Conservation (phyloP, 2,888 invertebrate genomes). For the Aplocera efformata region DNA sequence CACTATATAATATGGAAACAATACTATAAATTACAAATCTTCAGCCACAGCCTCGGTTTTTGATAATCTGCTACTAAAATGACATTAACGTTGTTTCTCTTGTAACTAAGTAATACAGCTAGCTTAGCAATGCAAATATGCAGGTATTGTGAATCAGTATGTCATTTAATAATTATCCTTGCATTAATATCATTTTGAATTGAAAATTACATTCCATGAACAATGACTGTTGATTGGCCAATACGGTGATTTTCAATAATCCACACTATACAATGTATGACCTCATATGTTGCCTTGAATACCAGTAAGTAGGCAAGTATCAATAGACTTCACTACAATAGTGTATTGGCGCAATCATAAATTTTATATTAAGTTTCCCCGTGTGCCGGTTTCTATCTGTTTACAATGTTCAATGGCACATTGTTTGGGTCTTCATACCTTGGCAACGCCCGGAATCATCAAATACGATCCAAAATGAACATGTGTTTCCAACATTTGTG, state of each 20-base stretch:
- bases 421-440: constrained; percentile 44
- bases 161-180: constrained; percentile 11
- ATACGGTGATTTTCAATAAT: constrained; percentile 17
- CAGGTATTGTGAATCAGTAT: background rate
- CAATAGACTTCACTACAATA: constrained; percentile 35
- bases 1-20: no score
- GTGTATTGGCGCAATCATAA: constrained; percentile 38
- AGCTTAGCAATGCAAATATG: constrained; percentile 3
- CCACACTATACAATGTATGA: constrained; percentile 13
- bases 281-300: constrained; percentile 30
- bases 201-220: background rate
- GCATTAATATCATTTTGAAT: constrained; percentile 6
- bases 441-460: constrained; percentile 33
- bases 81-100: no score
- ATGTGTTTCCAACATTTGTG: constrained; percentile 31
- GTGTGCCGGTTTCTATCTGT: background rate
- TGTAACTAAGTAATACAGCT: background rate
- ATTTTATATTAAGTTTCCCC: constrained; percentile 36
- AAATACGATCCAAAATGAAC: constrained; percentile 29
- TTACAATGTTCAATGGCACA: constrained; percentile 27
- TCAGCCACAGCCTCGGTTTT: no score
- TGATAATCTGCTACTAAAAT: no score
- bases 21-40: no score
- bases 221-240: constrained; percentile 10
- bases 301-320: constrained; percentile 27